These are phyloP conservation scores for Axea sp. DNA, from an alignment of 2,888 invertebrate species.

Conservation along the genomic window DNA sequence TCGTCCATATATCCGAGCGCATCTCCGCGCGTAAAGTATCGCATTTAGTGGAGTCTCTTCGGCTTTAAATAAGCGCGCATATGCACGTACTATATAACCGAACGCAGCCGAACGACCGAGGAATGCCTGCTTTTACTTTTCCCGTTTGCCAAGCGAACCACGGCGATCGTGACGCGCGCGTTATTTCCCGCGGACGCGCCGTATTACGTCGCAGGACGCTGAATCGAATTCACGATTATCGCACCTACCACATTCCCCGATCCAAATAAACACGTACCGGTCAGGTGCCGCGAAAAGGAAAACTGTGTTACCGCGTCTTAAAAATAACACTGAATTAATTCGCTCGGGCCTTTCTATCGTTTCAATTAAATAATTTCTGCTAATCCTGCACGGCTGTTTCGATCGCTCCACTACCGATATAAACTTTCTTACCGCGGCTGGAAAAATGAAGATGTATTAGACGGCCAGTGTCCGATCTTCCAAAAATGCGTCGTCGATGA, in stretches of 20 bases:
- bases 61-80: conserved; percentile 57
- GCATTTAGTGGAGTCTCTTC: conserved; percentile 52
- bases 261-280: conserved; percentile 51
- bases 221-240: conserved; percentile 53
- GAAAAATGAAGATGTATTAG: conserved; percentile 41
- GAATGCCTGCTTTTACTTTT: conserved; percentile 71
- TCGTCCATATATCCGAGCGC: conserved; percentile 53
- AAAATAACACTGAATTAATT: conserved; percentile 51
- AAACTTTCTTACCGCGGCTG: conserved; percentile 10
- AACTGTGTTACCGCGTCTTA: conserved; percentile 50
- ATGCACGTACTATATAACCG: conserved; percentile 52
- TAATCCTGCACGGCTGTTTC: conserved; percentile 24
- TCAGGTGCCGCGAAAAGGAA: conserved; percentile 58
- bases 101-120: conserved; percentile 55
- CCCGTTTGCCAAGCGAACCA: conserved; percentile 62
- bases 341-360: conserved; percentile 12
- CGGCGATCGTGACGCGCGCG: conserved; percentile 60
- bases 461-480: no score
- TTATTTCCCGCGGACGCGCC: conserved; percentile 37
- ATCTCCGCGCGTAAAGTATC: conserved; percentile 59
- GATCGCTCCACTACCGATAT: conserved; percentile 30
- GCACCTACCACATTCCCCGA: conserved; percentile 45
- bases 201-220: conserved; percentile 50
- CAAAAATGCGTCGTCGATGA: no score
- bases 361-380: conserved; percentile 33